Evolutionary conservation across 2,113 vertebrate genomes (phyloP), one percentile per base, ranked within the genome.

Genomic region (Alouatta palliata): DNA sequence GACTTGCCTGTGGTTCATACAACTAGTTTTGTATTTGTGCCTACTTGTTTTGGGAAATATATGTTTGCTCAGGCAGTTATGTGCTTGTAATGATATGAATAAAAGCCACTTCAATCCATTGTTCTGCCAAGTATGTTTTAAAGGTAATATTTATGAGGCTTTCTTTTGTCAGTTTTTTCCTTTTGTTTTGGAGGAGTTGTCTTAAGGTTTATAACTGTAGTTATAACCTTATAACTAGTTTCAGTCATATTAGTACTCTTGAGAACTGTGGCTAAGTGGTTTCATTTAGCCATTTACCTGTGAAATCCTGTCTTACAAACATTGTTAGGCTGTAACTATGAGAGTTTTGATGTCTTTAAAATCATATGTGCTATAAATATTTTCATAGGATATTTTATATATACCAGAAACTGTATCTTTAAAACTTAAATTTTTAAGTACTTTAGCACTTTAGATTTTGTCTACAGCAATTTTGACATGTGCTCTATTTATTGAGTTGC

Each of bases 71-170:
- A 91, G 40, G 30, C 49, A 91, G 49, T 86, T 88, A 45, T 80
- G 17, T 54, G 8, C 14, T 87, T 35, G 52, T 90, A 90, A 11
- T 97, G 90, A 37, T 76, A 80, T 70, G 37, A 92, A 52, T 96
- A 92, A 96, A 90, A 84, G 49, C 56, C 27, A 58, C 71, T 87
- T 87, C 23, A 82, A 27, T 61, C 21, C 16, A 23, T 89, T 97
- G 5, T 97, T 95, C 35, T 91, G 19, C 73, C 32, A 37, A 82
- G 19, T 96, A 61, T 86, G 27, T 96, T 94, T 89, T 97, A 91
- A 97, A 93, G 40, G 43, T 91, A 73, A 37, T 94, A 58, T 87
- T 97, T 92, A 52, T 8, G 9, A 88, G 4, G 4, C 93, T 93
- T 94, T 87, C 21, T 76, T 43, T 91, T 73, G 4, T 77, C 88